A percentile compares a stretch with the other conserved stretches of the same genome.
phyloP scores from a whole-genome alignment of 2,888 invertebrate species.

The Eristalinus aeneus region DNA sequence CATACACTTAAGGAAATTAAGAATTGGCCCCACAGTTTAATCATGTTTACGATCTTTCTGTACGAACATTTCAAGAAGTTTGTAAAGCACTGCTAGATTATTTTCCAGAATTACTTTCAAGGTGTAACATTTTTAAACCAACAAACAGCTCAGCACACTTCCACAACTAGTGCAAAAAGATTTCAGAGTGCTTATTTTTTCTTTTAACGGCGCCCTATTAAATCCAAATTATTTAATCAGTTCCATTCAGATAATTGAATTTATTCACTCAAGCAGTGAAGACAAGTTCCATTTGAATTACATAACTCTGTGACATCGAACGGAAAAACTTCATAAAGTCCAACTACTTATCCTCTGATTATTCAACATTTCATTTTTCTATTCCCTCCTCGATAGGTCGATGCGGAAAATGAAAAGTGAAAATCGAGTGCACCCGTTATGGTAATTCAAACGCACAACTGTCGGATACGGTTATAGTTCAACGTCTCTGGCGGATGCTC shows the following conservation, averaged over 20 bases:
- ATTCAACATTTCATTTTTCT: not conserved
- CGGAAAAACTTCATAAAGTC: not conserved
- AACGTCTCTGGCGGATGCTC: slow-evolving; percentile 5
- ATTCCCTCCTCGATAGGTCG: not conserved
- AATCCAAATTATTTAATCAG: not conserved
- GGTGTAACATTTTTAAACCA: no score
- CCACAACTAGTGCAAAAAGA: no score
- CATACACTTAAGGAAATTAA: no score
- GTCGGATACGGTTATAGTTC: slow-evolving; percentile 38
- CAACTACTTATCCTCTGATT: slow-evolving; percentile 10
- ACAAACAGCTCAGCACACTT: no score
- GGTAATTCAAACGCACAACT: slow-evolving; percentile 25
- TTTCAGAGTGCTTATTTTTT: no score
- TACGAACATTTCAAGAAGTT: no score
- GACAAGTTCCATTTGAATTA: not conserved
- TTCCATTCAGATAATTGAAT: not conserved
- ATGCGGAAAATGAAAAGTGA: slow-evolving; percentile 22
- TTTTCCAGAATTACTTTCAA: no score
- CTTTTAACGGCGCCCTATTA: no score
- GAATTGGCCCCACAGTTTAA: no score
- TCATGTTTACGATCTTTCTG: no score
- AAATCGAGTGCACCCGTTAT: slow-evolving; percentile 18
- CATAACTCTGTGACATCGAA: not conserved
- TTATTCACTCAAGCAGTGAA: not conserved
- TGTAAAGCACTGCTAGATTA: no score